Evolutionary conservation across 2,888 invertebrate species (phyloP).

Genomic region (Mantis religiosa): DNA sequence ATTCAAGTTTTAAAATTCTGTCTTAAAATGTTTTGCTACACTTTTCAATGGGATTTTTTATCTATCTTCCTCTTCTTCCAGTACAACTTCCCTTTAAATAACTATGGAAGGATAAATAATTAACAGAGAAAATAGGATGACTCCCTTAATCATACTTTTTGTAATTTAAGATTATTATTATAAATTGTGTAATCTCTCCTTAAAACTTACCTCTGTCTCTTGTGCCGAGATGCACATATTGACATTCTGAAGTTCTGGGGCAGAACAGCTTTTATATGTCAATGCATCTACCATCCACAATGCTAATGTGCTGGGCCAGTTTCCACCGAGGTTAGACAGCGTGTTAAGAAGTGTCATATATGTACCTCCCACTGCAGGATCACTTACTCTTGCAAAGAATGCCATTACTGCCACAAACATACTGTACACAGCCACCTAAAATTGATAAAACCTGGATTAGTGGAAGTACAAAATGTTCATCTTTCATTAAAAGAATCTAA

Average conservation of each 20-base stretch:
- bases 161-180: not conserved
- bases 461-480: too few species aligned
- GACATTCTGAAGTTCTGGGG: not conserved
- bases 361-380: conserved; percentile 94
- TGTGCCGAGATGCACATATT: conserved; percentile 60
- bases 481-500: conserved; percentile 36
- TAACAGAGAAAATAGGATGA: too few species aligned
- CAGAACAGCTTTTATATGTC: conserved; percentile 70
- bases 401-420: conserved; percentile 99
- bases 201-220: conserved; percentile 59
- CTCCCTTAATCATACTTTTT: not conserved
- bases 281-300: conserved; percentile 88
- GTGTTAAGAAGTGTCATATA: conserved; percentile 99
- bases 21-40: too few species aligned
- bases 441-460: not conserved
- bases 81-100: too few species aligned
- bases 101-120: too few species aligned
- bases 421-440: conserved; percentile 82
- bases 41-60: too few species aligned
- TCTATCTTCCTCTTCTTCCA: too few species aligned
- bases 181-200: not conserved
- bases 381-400: conserved; percentile 95
- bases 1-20: too few species aligned
- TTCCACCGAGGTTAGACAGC: conserved; percentile 92
- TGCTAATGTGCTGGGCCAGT: conserved; percentile 91